Percentiles rank a stretch among this genome's conserved stretches.
Conservation (phyloP, 2,888 invertebrate genomes). For the Dolichomitus sp. region DNA sequence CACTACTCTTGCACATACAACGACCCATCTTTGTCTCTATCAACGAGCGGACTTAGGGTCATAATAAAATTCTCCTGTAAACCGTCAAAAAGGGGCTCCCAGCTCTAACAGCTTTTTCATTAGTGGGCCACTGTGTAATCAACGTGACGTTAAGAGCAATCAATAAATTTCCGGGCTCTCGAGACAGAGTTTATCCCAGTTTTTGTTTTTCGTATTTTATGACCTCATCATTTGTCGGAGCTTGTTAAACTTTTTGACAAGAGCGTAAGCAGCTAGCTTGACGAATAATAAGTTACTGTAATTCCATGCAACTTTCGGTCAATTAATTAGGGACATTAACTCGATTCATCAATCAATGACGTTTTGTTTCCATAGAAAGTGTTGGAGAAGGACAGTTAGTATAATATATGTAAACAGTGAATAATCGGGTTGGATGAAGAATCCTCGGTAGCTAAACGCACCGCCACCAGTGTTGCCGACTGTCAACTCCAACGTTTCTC, state of each 20-base stretch:
- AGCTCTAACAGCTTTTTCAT: conserved; percentile 64
- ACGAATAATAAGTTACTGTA: conserved; percentile 16
- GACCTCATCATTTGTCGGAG: conserved; percentile 17
- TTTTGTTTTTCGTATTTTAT: conserved; percentile 15
- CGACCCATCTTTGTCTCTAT: conserved; percentile 62
- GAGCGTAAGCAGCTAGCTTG: conserved; percentile 13
- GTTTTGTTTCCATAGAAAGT: conserved; percentile 8
- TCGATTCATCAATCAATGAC: conserved; percentile 47
- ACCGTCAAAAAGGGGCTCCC: conserved; percentile 43
- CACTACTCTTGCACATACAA: conserved; percentile 36
- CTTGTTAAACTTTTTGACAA: conserved; percentile 31
- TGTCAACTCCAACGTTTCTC: conserved; percentile 19
- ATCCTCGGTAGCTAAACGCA: neutral
- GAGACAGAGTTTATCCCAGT: neutral
- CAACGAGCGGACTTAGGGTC: conserved; percentile 48
- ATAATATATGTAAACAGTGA: conserved; percentile 8
- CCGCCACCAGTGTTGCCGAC: conserved; percentile 7
- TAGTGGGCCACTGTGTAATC: conserved; percentile 48
- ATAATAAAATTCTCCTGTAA: conserved; percentile 60
- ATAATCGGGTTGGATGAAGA: neutral
- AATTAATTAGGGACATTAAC: conserved; percentile 42
- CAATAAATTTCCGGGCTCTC: conserved; percentile 48
- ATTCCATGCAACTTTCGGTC: conserved; percentile 14
- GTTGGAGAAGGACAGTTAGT: neutral
- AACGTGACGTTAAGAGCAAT: conserved; percentile 34